A percentile compares a stretch with the other conserved stretches of the same genome.
Evolutionary conservation across 2,113 vertebrate genomes (phyloP).

Genomic region (Aptenodytes patagonicus): DNA sequence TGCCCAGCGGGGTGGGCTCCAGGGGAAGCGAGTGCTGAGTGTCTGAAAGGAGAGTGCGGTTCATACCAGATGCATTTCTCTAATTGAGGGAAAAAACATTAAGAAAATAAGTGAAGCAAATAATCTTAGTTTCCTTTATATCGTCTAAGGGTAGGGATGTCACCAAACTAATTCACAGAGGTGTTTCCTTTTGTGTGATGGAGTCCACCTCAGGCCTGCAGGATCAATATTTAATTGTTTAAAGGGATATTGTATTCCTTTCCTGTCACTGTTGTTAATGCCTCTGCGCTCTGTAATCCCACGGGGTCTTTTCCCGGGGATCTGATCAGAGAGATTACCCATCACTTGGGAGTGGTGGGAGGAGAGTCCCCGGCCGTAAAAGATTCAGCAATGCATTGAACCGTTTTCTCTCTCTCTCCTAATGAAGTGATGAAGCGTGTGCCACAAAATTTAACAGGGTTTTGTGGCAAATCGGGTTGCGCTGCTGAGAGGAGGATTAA

Average conservation of each 20-base stretch:
- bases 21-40: accelerated
- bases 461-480: conserved; percentile 43
- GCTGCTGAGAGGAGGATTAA: conserved; percentile 56
- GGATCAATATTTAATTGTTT: conserved; percentile 68
- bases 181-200: conserved; percentile 58
- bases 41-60: accelerated
- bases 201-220: conserved; percentile 35
- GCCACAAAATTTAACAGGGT: conserved; percentile 58
- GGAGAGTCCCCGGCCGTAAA: conserved; percentile 14
- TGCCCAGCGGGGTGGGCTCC: not conserved
- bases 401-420: conserved; percentile 47
- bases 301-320: conserved; percentile 45
- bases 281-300: conserved; percentile 31
- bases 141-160: conserved; percentile 16
- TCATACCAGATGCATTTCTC: not conserved
- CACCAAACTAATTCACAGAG: conserved; percentile 40
- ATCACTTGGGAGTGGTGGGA: conserved; percentile 21
- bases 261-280: conserved; percentile 65
- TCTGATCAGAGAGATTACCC: conserved; percentile 56
- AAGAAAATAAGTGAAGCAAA: conserved; percentile 28
- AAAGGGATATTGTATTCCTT: conserved; percentile 67
- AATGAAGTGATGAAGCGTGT: conserved; percentile 62
- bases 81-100: conserved; percentile 48
- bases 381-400: conserved; percentile 51
- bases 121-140: conserved; percentile 44